A percentile compares a stretch with the other conserved stretches of the same genome.
Evolutionary conservation across 2,113 vertebrate species (phyloP).

Genomic region (Panthera tigris): DNA sequence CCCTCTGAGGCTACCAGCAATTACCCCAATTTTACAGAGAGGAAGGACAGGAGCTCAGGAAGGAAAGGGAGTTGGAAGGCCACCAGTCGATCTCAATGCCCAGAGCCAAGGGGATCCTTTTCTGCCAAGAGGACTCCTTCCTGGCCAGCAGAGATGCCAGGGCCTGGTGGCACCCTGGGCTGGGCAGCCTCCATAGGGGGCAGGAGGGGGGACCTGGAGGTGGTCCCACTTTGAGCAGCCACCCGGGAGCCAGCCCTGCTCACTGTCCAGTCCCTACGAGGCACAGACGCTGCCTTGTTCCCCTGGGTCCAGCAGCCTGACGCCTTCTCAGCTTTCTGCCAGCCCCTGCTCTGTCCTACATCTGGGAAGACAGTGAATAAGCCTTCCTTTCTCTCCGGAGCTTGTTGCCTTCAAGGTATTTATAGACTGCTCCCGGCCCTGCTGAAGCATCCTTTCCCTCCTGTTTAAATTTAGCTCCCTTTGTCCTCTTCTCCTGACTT

Average conservation of each 20-base stretch:
- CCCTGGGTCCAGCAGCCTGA: slow-evolving; percentile 9
- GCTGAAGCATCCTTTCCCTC: slow-evolving; percentile 67
- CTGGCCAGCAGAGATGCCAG: background rate
- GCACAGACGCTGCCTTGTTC: background rate
- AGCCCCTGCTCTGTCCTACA: slow-evolving; percentile 68
- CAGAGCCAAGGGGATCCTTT: background rate
- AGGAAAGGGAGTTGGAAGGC: background rate
- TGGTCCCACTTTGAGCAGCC: background rate
- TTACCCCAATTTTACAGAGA: background rate
- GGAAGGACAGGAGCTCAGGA: background rate
- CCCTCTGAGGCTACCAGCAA: background rate
- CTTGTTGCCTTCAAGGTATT: slow-evolving; percentile 76
- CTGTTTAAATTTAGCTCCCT: slow-evolving; percentile 75
- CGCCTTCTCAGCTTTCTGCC: slow-evolving; percentile 57
- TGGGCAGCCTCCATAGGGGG: rapidly evolving
- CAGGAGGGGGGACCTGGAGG: background rate
- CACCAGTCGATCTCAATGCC: background rate
- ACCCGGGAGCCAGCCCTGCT: background rate
- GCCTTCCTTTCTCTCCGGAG: slow-evolving; percentile 72
- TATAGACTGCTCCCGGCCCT: slow-evolving; percentile 70
- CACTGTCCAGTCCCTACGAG: background rate
- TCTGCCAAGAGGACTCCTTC: background rate
- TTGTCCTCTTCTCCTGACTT: slow-evolving; percentile 74
- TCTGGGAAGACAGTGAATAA: slow-evolving; percentile 71
- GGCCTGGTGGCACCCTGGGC: background rate